phyloP scores from a whole-genome alignment of 37 sponge, comb jelly and placozoan genomes.

The Corticium candelabrum region DNA sequence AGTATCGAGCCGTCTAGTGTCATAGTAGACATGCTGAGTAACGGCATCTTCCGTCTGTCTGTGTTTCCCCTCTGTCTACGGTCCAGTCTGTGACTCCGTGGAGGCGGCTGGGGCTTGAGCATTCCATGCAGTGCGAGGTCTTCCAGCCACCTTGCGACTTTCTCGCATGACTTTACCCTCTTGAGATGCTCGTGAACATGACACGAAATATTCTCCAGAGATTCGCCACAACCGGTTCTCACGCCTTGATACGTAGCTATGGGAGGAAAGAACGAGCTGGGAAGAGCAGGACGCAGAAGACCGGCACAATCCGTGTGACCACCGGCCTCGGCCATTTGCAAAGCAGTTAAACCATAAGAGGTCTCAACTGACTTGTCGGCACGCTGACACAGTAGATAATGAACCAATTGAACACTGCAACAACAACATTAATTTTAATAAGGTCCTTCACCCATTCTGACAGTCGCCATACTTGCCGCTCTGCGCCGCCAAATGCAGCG shows the following conservation, averaged over 20 bases:
- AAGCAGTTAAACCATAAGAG: not conserved
- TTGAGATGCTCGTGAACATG: no score
- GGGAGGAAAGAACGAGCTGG: not conserved
- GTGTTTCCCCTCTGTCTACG: not conserved
- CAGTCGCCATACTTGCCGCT: not conserved
- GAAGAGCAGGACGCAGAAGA: not conserved
- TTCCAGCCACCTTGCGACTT: not conserved
- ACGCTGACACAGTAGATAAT: not conserved
- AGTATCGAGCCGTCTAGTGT: not conserved
- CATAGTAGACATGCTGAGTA: not conserved
- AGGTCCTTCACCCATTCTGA: not conserved
- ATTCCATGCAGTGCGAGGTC: not conserved
- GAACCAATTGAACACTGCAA: not conserved
- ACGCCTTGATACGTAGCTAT: not conserved
- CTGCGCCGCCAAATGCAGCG: slow-evolving; percentile 21
- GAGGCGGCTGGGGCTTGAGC: not conserved
- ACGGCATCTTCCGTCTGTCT: not conserved
- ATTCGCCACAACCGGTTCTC: no score
- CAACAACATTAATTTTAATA: not conserved
- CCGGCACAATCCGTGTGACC: not conserved
- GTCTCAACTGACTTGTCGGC: not conserved
- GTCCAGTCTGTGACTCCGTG: not conserved
- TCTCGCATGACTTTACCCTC: not conserved
- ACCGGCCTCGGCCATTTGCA: not conserved
- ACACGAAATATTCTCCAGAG: no score